Evolutionary conservation across 2,797 vertebrate genomes (phyloP).

Genomic region (Graptemys geographica): DNA sequence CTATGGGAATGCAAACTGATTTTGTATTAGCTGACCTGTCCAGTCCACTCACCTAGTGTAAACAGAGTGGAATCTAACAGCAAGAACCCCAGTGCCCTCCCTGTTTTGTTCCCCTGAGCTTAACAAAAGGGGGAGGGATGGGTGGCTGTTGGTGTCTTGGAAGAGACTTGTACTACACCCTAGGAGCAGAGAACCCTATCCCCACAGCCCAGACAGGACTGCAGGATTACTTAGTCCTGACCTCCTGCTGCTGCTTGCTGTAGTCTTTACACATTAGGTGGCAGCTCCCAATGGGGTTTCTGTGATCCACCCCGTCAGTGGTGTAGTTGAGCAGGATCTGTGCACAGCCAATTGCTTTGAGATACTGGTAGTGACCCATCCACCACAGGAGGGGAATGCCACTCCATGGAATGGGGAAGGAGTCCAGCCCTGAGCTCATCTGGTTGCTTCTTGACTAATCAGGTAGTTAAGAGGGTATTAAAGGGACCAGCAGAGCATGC

Average conservation of each 20-base stretch:
- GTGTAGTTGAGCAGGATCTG: too few species aligned
- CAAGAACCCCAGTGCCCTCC: neutral
- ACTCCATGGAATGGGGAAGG: neutral
- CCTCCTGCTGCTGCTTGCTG: neutral
- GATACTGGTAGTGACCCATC: too few species aligned
- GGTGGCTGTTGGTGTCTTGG: neutral
- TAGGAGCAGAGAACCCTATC: neutral
- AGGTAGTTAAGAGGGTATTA: neutral
- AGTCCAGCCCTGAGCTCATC: neutral
- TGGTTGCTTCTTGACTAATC: neutral
- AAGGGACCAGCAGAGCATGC: neutral
- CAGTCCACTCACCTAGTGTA: too few species aligned
- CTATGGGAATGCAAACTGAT: neutral
- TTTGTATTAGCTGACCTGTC: neutral
- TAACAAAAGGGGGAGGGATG: neutral
- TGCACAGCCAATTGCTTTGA: too few species aligned
- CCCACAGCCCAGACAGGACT: too few species aligned
- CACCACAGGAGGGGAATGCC: neutral
- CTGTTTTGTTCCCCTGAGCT: neutral
- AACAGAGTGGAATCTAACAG: neutral
- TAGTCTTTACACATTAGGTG: too few species aligned
- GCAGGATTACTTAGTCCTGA: too few species aligned
- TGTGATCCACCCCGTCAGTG: too few species aligned
- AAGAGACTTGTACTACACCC: neutral
- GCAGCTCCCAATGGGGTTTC: too few species aligned